These are phyloP conservation scores for Ataeniobius toweri DNA, from an alignment of 2,797 vertebrate species.

Conservation along the genomic window DNA sequence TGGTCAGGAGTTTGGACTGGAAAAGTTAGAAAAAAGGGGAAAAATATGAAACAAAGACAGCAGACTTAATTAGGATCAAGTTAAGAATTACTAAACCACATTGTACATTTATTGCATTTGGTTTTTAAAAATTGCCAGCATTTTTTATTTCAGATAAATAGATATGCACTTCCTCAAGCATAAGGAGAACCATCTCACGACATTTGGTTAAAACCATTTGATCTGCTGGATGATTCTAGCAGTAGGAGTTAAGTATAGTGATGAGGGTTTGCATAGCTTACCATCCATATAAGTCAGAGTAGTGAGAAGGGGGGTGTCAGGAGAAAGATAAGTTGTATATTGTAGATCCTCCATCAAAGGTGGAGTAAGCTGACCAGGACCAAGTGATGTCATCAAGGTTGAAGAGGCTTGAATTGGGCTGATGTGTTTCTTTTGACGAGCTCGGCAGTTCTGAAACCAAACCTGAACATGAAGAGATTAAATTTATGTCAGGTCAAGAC, in stretches of 20 bases:
- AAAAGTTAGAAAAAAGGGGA: constrained; percentile 14
- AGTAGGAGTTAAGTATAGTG: background rate
- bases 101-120: background rate
- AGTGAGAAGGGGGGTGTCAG: constrained; percentile 87
- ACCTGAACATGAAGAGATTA: constrained; percentile 77
- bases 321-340: constrained; percentile 88
- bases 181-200: background rate
- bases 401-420: constrained; percentile 81
- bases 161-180: background rate
- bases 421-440: constrained; percentile 96
- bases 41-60: background rate
- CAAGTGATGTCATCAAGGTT: constrained; percentile 83
- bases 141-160: background rate
- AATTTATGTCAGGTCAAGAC: background rate
- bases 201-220: background rate
- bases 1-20: constrained; percentile 89
- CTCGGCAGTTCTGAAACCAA: constrained; percentile 98
- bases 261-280: constrained; percentile 38
- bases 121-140: background rate
- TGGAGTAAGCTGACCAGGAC: constrained; percentile 86
- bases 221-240: background rate
- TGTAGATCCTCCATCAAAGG: constrained; percentile 89
- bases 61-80: background rate
- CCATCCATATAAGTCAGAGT: constrained; percentile 73
- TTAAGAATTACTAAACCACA: background rate